Base-by-base conservation (phyloP, 2,888 invertebrate species). In the Ectropis crepuscularia region DNA sequence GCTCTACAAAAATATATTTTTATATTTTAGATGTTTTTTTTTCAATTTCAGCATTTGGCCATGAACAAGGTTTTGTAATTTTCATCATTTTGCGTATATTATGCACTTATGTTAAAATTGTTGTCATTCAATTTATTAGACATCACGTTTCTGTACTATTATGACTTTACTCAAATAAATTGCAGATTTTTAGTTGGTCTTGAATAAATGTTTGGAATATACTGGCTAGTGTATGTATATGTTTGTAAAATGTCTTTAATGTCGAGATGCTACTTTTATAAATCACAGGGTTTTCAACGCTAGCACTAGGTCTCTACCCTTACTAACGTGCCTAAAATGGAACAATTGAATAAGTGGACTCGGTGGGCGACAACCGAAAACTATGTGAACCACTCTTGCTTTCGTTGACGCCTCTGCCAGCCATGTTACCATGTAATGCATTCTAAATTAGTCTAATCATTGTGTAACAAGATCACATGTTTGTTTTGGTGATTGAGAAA, bases 311-410 rank as follows among this genome's bases (percentile, higher is more conserved):
- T 16, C 59, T 43, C 41, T 57, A 69, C 73, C 69, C 57, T 63
- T 69, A 69, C 69, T 67, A 70, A 62, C 65, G 70, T 69, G 68
- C 75, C 73, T 79, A 78, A 80, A 79, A 76, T 76, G 74, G 74
- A 70, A 80, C 78, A 83, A 82, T 80, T 83, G 81, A 76, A 82
- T 81, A 77, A 80, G 71, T 78, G 74, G 60, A 42, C 53, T 42
- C 53, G 43, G 82, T 82, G 77, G 82, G 85, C 75, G 83, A 74
- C 51, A 61, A 67, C 74, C 73, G 59, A 78, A 77, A 80, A 81
- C 68, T 67, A 74, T 76, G 75, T 71, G 69, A 71, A 74, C 62
- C 55, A 77, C 79, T 84, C 72, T 81, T 74, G 73, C 64, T 79
- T 79, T 80, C 74, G 64, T 73, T 74, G 65, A 61, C 67, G 63